Evolutionary conservation across 2,888 invertebrate genomes (phyloP).

Genomic region (Polietes domitor): DNA sequence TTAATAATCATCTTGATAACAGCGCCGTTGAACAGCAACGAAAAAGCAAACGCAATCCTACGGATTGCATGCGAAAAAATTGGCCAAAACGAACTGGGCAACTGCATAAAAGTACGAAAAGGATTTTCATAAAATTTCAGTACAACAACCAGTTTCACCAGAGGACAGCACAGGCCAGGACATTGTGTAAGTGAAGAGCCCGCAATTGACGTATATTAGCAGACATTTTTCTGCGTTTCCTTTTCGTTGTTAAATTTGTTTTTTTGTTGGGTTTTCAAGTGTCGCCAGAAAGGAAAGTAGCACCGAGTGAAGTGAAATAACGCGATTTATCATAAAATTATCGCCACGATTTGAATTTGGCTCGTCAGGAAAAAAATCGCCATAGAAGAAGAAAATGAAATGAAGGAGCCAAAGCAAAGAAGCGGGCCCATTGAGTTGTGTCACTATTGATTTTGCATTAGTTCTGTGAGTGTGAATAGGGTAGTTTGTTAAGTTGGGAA

Average conservation of each 20-base stretch:
- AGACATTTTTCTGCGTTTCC: neutral
- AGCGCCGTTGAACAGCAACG: neutral
- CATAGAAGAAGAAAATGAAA: neutral
- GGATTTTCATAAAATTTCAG: constrained; percentile 1
- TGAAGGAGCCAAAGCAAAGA: neutral
- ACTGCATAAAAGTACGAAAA: neutral
- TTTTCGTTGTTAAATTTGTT: neutral
- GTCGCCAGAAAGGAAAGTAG: neutral
- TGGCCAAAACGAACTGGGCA: neutral
- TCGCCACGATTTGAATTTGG: constrained; percentile 16
- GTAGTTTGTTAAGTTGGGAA: neutral
- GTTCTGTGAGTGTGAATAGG: neutral
- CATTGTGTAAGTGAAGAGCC: neutral
- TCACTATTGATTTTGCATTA: constrained; percentile 16
- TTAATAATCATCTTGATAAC: constrained; percentile 66
- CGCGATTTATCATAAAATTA: constrained; percentile 32
- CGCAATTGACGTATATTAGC: neutral
- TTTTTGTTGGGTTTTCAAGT: neutral
- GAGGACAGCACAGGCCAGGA: neutral
- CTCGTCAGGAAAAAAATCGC: neutral
- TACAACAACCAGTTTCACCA: neutral
- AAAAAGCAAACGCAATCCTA: neutral
- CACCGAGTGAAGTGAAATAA: neutral
- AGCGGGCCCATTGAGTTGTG: neutral
- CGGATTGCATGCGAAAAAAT: constrained; percentile 21